A percentile compares a stretch with the other conserved stretches of the same genome.
Evolutionary conservation across 2,888 invertebrate species (phyloP).

Genomic region (Zaprionus obscuricornis): DNA sequence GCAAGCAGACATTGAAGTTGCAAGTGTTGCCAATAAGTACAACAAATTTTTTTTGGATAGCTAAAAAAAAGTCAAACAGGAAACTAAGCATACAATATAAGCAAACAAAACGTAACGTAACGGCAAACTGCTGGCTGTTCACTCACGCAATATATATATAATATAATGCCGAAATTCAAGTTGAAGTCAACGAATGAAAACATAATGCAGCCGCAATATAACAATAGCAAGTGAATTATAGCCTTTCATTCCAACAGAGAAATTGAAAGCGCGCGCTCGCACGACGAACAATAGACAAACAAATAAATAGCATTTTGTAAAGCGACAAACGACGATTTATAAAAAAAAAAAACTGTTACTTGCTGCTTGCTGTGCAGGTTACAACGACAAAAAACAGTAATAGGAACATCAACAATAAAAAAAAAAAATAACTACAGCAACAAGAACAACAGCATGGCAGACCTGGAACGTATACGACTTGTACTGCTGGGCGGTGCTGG

Average conservation of each 20-base stretch:
- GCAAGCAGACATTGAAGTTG: constrained; percentile 5
- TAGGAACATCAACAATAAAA: constrained; percentile 17
- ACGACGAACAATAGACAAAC: constrained; percentile 33
- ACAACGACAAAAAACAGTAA: neutral
- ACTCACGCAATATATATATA: too few species aligned
- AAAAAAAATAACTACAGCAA: constrained; percentile 2
- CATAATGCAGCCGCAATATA: constrained; percentile 27
- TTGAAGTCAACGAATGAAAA: constrained; percentile 34
- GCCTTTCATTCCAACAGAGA: neutral
- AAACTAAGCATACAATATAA: constrained; percentile 8
- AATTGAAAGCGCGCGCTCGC: constrained; percentile 7
- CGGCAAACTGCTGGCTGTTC: too few species aligned
- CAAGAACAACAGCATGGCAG: constrained; percentile 85
- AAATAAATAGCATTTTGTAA: constrained; percentile 6
- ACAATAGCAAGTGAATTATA: constrained; percentile 24
- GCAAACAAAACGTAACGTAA: constrained; percentile 10
- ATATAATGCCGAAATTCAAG: constrained; percentile 56
- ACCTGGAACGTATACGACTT: constrained; percentile 91
- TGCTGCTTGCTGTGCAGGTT: too few species aligned
- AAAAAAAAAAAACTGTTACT: too few species aligned
- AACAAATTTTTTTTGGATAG: constrained; percentile 29
- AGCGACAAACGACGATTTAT: constrained; percentile 49
- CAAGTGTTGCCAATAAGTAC: constrained; percentile 44
- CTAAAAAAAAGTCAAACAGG: constrained; percentile 49
- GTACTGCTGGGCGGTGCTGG: constrained; percentile 92